A percentile compares a stretch with the other conserved stretches of the same genome.
These are phyloP conservation scores for Nasonia vitripennis DNA, from an alignment of 1,140 invertebrate genomes.

Conservation along the genomic window DNA sequence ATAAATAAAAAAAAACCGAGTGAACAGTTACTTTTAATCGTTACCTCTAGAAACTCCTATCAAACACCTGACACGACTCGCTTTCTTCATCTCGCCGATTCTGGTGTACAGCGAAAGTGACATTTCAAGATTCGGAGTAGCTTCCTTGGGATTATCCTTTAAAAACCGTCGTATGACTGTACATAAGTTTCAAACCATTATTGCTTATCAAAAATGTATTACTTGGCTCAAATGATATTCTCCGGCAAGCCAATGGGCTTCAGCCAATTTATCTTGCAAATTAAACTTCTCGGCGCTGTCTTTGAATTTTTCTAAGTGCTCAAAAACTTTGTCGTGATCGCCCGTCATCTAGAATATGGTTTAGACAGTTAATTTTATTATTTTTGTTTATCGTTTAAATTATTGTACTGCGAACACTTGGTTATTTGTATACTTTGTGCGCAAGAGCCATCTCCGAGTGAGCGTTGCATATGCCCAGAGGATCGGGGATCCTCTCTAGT, in stretches of 20 bases:
- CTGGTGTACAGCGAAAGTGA: constrained; percentile 56
- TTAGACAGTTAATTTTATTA: not conserved
- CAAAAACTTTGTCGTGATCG: constrained; percentile 52
- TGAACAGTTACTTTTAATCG: not conserved
- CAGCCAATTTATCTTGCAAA: constrained; percentile 57
- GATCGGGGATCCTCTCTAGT: constrained; percentile 54
- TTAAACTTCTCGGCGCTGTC: constrained; percentile 54
- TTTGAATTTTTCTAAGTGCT: constrained; percentile 55
- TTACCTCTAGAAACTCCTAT: constrained; percentile 64
- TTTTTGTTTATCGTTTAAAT: too few relatives aligned
- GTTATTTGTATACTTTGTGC: constrained; percentile 60
- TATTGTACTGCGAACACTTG: too few relatives aligned
- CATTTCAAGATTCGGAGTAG: constrained; percentile 58
- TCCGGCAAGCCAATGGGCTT: constrained; percentile 61
- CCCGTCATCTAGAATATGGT: constrained; percentile 53
- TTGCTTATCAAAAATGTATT: not conserved
- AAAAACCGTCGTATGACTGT: not conserved
- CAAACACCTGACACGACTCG: constrained; percentile 59
- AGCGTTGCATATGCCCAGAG: constrained; percentile 57
- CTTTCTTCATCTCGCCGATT: constrained; percentile 51
- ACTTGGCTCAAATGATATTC: constrained; percentile 61
- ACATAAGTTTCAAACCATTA: not conserved
- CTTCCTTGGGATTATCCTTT: constrained; percentile 55
- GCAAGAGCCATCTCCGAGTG: constrained; percentile 58
- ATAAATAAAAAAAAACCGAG: constrained; percentile 43